Evolutionary conservation across 2,888 invertebrate genomes (phyloP).

Genomic region (Anoplius nigerrimus): DNA sequence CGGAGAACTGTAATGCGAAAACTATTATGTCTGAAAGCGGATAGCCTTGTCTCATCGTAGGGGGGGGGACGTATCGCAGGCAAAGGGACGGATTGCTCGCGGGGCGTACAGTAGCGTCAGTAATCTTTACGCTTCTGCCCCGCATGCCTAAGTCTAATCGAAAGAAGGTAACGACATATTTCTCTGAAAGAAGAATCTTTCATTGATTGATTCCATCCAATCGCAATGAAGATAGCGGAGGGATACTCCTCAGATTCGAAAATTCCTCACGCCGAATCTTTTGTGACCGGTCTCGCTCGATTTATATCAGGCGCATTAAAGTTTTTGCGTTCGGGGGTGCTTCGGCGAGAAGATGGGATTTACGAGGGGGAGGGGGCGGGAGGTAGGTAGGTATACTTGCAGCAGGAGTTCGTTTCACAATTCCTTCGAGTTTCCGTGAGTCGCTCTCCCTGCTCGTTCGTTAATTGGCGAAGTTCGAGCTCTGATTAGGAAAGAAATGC

Average conservation of each 20-base stretch:
- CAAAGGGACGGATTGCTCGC: too few relatives aligned
- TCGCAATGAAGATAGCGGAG: not conserved
- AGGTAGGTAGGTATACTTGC: conserved; percentile 26
- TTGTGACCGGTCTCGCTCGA: conserved; percentile 56
- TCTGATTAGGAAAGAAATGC: conserved; percentile 19
- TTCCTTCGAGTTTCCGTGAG: conserved; percentile 7
- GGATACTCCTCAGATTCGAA: conserved; percentile 33
- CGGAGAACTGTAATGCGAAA: conserved; percentile 63
- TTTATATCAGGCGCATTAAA: conserved; percentile 59
- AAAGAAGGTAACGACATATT: too few relatives aligned
- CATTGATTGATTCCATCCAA: too few relatives aligned
- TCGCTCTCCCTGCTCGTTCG: not conserved
- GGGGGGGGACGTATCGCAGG: too few relatives aligned
- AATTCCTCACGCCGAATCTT: conserved; percentile 27
- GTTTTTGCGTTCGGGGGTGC: conserved; percentile 55
- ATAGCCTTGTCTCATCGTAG: conserved; percentile 23
- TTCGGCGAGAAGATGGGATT: conserved; percentile 30
- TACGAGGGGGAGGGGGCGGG: too few relatives aligned
- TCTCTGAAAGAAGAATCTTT: too few relatives aligned
- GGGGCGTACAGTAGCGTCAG: too few relatives aligned
- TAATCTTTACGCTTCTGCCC: too few relatives aligned
- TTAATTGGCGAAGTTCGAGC: conserved; percentile 17
- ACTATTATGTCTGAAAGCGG: conserved; percentile 63
- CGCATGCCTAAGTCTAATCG: too few relatives aligned
- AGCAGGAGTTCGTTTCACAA: conserved; percentile 26